Evolutionary conservation across 2,113 vertebrate species (phyloP).

Genomic region (Paraplagusia blochii): DNA sequence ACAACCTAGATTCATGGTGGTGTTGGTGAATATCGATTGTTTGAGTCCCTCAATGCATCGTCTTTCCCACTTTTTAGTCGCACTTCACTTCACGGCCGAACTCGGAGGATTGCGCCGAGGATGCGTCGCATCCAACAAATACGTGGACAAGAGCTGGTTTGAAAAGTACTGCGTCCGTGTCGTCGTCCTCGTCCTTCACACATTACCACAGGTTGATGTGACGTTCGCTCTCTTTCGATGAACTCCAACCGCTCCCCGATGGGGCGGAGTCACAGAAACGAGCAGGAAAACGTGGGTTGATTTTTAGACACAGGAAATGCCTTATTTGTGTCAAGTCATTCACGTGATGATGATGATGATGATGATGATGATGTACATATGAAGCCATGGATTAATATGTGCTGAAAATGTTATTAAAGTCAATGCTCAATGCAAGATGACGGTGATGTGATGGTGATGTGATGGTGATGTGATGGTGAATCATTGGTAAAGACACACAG

Average conservation of each 20-base stretch:
- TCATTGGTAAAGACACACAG: background rate
- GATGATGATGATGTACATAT: constrained; percentile 57
- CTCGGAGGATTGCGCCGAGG: constrained; percentile 16
- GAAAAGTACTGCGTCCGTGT: constrained; percentile 41
- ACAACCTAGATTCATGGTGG: constrained; percentile 44
- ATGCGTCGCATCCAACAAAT: constrained; percentile 11
- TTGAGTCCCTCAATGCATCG: constrained; percentile 39
- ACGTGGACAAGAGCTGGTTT: constrained; percentile 22
- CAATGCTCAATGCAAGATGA: too few relatives aligned
- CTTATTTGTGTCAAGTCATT: constrained; percentile 71
- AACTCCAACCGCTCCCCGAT: constrained; percentile 33
- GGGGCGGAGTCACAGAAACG: constrained; percentile 53
- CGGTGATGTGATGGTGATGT: too few relatives aligned
- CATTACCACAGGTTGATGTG: constrained; percentile 53
- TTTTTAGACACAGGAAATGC: constrained; percentile 73
- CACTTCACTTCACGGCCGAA: constrained; percentile 43
- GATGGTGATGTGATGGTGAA: too few relatives aligned
- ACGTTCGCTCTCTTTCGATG: constrained; percentile 50
- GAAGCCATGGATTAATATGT: constrained; percentile 57
- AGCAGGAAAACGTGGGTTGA: constrained; percentile 48
- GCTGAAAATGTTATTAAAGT: constrained; percentile 62
- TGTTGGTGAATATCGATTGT: constrained; percentile 42
- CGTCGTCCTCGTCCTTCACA: constrained; percentile 43
- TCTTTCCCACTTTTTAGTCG: constrained; percentile 20
- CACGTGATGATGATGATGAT: constrained; percentile 43